These are phyloP conservation scores for Pholis gunnellus DNA, from an alignment of 2,113 vertebrate species.

Conservation along the genomic window DNA sequence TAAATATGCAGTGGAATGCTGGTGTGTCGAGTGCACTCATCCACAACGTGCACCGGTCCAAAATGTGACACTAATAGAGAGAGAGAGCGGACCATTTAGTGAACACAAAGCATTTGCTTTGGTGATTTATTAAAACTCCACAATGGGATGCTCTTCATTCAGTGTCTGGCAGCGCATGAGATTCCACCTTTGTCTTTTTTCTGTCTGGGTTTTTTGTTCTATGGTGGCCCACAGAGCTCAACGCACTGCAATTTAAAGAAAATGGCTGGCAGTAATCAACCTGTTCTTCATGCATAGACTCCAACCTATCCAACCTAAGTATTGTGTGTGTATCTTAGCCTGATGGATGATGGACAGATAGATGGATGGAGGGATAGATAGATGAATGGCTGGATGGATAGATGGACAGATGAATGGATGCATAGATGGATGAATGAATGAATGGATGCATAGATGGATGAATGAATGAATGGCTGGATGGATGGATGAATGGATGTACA, in stretches of 20 bases:
- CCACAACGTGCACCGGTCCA: slow-evolving; percentile 49
- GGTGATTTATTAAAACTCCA: slow-evolving; percentile 72
- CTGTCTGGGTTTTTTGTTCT: slow-evolving; percentile 1
- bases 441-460: background rate
- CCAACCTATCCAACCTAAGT: background rate
- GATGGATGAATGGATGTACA: background rate
- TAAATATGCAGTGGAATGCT: slow-evolving; percentile 80
- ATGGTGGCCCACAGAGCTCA: background rate
- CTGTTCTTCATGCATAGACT: background rate
- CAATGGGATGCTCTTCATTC: slow-evolving; percentile 34
- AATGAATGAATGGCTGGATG: too few relatives aligned
- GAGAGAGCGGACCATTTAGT: slow-evolving; percentile 73
- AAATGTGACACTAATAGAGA: slow-evolving; percentile 75
- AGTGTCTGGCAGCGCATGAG: slow-evolving; percentile 25
- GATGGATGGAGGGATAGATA: too few relatives aligned
- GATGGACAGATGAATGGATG: too few relatives aligned
- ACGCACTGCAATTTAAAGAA: background rate
- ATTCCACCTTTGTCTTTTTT: slow-evolving; percentile 31
- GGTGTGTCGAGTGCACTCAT: slow-evolving; percentile 58
- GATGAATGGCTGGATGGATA: background rate
- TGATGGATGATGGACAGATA: background rate
- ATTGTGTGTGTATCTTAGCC: background rate
- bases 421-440: too few relatives aligned
- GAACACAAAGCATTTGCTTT: slow-evolving; percentile 76
- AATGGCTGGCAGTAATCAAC: background rate